Evolutionary conservation across 2,888 invertebrate species (phyloP).

Genomic region (Diarsia dahlii): DNA sequence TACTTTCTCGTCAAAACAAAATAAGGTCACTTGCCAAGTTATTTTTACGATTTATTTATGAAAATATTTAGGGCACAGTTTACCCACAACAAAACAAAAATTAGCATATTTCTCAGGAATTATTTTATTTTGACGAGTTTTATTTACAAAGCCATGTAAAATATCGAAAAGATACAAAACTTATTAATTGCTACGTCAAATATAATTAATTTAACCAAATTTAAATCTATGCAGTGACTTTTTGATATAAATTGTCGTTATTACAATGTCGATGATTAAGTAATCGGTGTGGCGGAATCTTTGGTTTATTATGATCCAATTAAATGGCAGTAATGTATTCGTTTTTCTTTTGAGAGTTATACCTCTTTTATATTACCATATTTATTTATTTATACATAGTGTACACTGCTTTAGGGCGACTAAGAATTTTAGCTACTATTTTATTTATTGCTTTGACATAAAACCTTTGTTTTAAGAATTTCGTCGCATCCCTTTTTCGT

Average conservation of each 20-base stretch:
- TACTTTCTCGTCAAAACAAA: conserved; percentile 2
- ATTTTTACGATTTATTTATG: neutral
- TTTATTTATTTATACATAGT: conserved; percentile 37
- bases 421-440: conserved; percentile 21
- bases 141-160: conserved; percentile 1
- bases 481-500: conserved; percentile 3
- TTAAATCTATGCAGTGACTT: neutral
- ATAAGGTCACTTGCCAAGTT: neutral
- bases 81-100: neutral
- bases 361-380: conserved; percentile 29
- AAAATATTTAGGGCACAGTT: neutral
- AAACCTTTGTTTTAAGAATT: conserved; percentile 18
- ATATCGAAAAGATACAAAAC: neutral
- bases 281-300: conserved; percentile 49
- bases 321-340: conserved; percentile 25
- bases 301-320: conserved; percentile 55
- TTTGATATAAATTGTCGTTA: neutral
- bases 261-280: conserved; percentile 1
- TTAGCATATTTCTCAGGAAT: neutral
- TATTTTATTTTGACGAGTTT: neutral
- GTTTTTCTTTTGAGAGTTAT: conserved; percentile 32
- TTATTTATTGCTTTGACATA: conserved; percentile 45
- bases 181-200: neutral
- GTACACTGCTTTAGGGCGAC: conserved; percentile 33
- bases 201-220: neutral